Conservation (phyloP, 2,797 vertebrate species). For the Syndactyla subalaris region DNA sequence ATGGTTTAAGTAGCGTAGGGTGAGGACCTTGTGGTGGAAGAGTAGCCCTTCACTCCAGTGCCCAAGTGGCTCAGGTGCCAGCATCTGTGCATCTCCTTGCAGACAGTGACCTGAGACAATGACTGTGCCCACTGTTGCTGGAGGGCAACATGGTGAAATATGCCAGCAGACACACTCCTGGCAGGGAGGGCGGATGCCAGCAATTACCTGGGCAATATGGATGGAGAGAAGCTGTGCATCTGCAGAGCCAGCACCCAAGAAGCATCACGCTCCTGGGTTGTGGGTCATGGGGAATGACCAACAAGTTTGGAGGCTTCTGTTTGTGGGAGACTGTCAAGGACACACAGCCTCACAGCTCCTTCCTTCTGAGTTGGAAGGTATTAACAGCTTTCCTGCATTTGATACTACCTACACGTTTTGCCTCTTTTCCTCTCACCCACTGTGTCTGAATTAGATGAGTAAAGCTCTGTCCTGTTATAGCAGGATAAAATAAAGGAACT, state of each 20-base stretch:
- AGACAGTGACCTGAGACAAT: not conserved
- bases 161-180: not conserved
- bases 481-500: slow-evolving; percentile 28
- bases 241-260: not conserved
- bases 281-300: not conserved
- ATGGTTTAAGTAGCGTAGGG: not conserved
- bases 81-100: not conserved
- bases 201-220: not conserved
- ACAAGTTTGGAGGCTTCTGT: not conserved
- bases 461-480: not conserved
- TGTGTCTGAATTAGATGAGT: not conserved
- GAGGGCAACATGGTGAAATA: not conserved
- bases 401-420: not conserved
- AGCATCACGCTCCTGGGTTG: not conserved
- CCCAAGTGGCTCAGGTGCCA: not conserved
- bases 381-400: not conserved
- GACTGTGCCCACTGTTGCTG: not conserved
- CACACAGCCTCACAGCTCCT: not conserved
- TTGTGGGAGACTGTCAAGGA: not conserved
- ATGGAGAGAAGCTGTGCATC: accelerated
- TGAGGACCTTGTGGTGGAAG: not conserved
- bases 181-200: not conserved
- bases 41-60: not conserved
- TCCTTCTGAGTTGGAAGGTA: not conserved
- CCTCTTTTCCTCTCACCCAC: not conserved